Base-by-base conservation (phyloP, 1,140 invertebrate genomes). In the Aphaenogaster floridana region DNA sequence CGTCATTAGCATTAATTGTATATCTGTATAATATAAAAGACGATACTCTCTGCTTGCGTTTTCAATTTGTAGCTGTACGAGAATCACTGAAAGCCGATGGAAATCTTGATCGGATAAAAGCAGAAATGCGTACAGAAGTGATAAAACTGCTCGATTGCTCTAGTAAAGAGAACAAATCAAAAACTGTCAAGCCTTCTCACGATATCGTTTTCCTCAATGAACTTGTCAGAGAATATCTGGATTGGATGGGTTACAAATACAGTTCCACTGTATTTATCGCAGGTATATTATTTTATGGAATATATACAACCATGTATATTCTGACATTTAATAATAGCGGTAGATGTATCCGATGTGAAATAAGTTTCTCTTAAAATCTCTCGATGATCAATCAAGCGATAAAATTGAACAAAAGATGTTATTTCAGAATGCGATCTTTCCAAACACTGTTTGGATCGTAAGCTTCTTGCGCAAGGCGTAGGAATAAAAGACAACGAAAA, bases 191-290 rank as follows among this genome's bases (percentile, higher is more conserved):
- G 42, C 88, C 90, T 6, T 90, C 95, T 7, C 90, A 93, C 34
- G 92, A 96, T 78, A 89, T 96, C 52, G 34, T 94, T 8, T 87
- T 96, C 15, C 42, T 96, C 5, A 96, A 96, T 85, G 95, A 96
- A 90, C 90, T 96, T 1, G 94, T 96, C 48, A 89, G 95, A 86
- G 95, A 96, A 87, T 96, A 96, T 90, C 88, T 96, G 13, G 94
- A 96, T 74, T 96, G 96, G 95, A 95, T 94, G 89, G 95, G 95
- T 48, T 96, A 95, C 77, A 95, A 94, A 54, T 96, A 96, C 64
- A 94, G 95, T 6, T 91, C 93, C 0, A 94, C 88, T 39, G 93
- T 95, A 48, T 92, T 96, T 78, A 78, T 89, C n/a, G 90, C 95
- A 90, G 95, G 95, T 96, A 90, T 74, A 63, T 64, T 42, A 54